Conservation (phyloP, 2,113 vertebrate species). For the Gallinago media region DNA sequence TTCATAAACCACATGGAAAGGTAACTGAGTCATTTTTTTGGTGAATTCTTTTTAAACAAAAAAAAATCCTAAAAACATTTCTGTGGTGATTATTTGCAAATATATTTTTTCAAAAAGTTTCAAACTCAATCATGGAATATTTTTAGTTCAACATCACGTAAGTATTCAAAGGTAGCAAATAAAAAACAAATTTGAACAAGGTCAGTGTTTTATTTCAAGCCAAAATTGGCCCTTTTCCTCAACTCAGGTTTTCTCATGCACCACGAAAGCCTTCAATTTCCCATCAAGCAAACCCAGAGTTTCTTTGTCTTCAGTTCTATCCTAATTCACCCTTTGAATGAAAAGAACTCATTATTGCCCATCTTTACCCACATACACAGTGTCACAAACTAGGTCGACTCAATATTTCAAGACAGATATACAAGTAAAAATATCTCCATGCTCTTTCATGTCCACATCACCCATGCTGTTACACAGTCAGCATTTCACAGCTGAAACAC, state of each 20-base stretch:
- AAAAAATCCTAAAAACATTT: neutral
- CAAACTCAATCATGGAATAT: neutral
- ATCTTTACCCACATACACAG: neutral
- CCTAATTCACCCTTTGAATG: neutral
- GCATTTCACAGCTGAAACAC: neutral
- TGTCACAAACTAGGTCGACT: neutral
- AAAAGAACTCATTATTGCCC: neutral
- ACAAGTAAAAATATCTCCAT: neutral
- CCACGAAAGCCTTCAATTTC: neutral
- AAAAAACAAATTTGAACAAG: neutral
- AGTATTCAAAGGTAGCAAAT: neutral
- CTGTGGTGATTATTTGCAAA: neutral
- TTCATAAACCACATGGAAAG: neutral
- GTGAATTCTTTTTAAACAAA: neutral
- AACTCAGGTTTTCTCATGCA: fast-evolving
- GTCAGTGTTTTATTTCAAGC: neutral
- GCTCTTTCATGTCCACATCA: neutral
- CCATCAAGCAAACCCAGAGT: neutral
- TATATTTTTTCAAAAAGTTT: neutral
- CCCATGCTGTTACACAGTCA: fast-evolving
- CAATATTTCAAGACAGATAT: neutral
- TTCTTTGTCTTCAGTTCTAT: neutral
- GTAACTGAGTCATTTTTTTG: neutral
- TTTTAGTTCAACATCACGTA: neutral
- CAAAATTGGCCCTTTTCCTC: neutral